phyloP scores from a whole-genome alignment of 2,113 vertebrate species.

The Syngnathus scovelli region DNA sequence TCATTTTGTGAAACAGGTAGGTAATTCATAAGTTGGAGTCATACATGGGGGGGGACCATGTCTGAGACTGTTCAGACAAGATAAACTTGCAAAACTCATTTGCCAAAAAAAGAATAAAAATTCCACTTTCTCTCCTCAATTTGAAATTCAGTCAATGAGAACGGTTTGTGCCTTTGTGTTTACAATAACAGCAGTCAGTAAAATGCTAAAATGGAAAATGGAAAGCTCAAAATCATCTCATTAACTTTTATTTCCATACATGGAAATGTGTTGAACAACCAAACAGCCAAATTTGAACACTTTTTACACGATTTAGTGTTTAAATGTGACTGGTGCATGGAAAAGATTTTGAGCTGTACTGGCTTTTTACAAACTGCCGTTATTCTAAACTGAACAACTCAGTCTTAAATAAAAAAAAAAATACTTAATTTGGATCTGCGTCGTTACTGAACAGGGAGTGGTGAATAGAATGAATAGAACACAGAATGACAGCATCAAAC shows the following conservation, averaged over 20 bases:
- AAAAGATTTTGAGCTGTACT: neutral
- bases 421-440: conserved; percentile 19
- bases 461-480: conserved; percentile 47
- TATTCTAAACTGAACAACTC: neutral
- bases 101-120: neutral
- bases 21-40: conserved; percentile 11
- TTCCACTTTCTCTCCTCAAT: conserved; percentile 19
- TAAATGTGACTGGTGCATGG: neutral
- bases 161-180: conserved; percentile 15
- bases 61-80: conserved; percentile 1
- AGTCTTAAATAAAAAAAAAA: neutral
- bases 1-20: conserved; percentile 21
- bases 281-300: neutral
- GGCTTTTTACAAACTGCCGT: neutral
- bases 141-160: conserved; percentile 32
- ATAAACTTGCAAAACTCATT: conserved; percentile 16
- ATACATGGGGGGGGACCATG: neutral
- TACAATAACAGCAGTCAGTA: neutral
- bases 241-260: neutral
- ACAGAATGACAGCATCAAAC: conserved; percentile 27
- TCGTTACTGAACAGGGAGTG: conserved; percentile 33
- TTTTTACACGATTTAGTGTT: neutral
- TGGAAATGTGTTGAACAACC: neutral
- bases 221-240: neutral
- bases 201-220: too few species aligned